Evolutionary conservation across 2,888 invertebrate genomes (phyloP).

Genomic region (Adelognathus sp.): DNA sequence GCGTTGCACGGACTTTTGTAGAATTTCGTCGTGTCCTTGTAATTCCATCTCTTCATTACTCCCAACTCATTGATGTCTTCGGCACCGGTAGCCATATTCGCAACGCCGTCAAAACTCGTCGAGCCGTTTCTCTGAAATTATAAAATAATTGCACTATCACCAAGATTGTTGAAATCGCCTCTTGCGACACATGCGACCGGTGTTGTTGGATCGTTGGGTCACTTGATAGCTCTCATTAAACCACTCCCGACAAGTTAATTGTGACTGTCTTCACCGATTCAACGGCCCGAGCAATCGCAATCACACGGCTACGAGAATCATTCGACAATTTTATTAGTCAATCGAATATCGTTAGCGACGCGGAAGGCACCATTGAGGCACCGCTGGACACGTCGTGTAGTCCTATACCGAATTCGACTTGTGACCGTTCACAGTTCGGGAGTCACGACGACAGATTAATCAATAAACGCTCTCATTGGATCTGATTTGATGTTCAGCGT

Average conservation of each 20-base stretch:
- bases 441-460: conserved; percentile 65
- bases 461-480: conserved; percentile 69
- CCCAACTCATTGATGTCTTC: conserved; percentile 86
- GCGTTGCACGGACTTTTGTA: conserved; percentile 83
- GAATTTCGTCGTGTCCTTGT: conserved; percentile 83
- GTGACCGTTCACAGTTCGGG: neutral
- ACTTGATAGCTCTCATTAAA: neutral
- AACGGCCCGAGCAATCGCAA: neutral
- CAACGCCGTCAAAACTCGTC: conserved; percentile 87
- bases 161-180: neutral
- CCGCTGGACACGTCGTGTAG: neutral
- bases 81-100: conserved; percentile 89
- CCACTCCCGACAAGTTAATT: neutral
- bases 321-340: neutral
- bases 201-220: neutral
- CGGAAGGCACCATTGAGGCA: neutral
- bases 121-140: conserved; percentile 88
- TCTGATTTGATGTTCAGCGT: conserved; percentile 71
- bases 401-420: neutral
- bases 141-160: conserved; percentile 12
- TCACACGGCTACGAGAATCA: neutral
- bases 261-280: neutral
- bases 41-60: conserved; percentile 88
- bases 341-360: neutral
- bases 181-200: neutral